Conservation (phyloP, 2,113 vertebrate genomes). For the Urocynchramus pylzowi region DNA sequence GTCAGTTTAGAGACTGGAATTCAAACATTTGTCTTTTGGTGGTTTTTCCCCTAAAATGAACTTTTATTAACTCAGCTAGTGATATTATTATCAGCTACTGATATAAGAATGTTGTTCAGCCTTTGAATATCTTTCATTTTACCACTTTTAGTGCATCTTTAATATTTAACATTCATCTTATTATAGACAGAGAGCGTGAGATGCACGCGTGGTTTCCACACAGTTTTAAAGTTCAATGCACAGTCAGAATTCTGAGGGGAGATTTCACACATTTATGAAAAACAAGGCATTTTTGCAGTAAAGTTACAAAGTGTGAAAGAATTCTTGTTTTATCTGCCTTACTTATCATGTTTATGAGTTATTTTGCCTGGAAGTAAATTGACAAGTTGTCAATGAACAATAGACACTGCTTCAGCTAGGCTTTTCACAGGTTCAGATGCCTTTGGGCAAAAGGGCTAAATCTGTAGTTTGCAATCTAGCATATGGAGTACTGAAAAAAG, state of each 20-base stretch:
- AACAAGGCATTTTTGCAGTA: slow-evolving; percentile 80
- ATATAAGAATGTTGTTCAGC: slow-evolving; percentile 61
- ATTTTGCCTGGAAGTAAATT: slow-evolving; percentile 86
- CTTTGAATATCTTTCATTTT: slow-evolving; percentile 72
- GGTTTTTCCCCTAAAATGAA: slow-evolving; percentile 44
- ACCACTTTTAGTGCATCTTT: slow-evolving; percentile 75
- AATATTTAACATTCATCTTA: slow-evolving; percentile 81
- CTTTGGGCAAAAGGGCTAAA: slow-evolving; percentile 83
- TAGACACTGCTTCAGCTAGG: slow-evolving; percentile 82
- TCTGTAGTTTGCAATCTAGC: slow-evolving; percentile 79
- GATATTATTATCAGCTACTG: slow-evolving; percentile 4
- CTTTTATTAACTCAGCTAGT: slow-evolving; percentile 67
- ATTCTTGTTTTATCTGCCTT: slow-evolving; percentile 82
- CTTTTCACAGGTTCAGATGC: slow-evolving; percentile 88
- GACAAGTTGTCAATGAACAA: slow-evolving; percentile 87
- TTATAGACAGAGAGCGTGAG: slow-evolving; percentile 69
- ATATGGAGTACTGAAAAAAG: slow-evolving; percentile 78
- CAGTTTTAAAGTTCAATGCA: slow-evolving; percentile 81
- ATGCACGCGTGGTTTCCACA: slow-evolving; percentile 70
- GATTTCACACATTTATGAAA: slow-evolving; percentile 80
- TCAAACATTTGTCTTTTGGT: slow-evolving; percentile 68
- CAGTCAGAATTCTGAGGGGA: slow-evolving; percentile 80
- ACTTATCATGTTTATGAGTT: slow-evolving; percentile 84
- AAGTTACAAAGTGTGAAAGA: slow-evolving; percentile 82
- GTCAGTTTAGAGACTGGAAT: slow-evolving; percentile 43